Percentiles rank a stretch among this genome's conserved stretches.
These are phyloP conservation scores for Lepas anatifera DNA, from an alignment of 2,888 invertebrate species.

Conservation along the genomic window DNA sequence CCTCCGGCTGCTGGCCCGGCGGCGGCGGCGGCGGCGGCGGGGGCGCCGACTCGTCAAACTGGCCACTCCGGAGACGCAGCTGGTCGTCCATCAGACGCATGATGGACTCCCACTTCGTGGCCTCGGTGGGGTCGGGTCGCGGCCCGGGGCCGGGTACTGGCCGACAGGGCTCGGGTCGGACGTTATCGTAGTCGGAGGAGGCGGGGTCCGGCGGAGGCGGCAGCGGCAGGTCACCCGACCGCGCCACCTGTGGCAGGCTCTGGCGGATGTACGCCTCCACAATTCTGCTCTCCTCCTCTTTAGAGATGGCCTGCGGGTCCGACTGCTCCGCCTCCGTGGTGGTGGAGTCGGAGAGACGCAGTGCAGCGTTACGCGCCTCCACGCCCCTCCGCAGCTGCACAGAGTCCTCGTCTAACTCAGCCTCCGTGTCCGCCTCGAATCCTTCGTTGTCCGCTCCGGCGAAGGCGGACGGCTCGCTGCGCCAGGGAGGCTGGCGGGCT, in stretches of 20 bases:
- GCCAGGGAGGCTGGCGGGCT: background rate
- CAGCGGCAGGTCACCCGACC: conserved; percentile 30
- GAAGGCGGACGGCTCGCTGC: conserved; percentile 69
- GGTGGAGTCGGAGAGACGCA: too few relatives aligned
- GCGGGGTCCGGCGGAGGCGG: conserved; percentile 12
- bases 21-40: too few relatives aligned
- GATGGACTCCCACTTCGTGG: conserved; percentile 26
- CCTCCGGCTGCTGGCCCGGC: too few relatives aligned
- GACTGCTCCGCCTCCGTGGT: conserved; percentile 29
- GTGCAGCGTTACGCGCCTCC: too few relatives aligned
- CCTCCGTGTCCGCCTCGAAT: conserved; percentile 32
- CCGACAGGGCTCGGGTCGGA: too few relatives aligned
- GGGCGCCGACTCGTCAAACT: too few relatives aligned
- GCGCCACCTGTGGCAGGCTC: conserved; percentile 37
- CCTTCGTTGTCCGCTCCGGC: conserved; percentile 59
- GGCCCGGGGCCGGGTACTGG: background rate
- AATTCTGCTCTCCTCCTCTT: conserved; percentile 29
- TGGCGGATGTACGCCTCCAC: conserved; percentile 36
- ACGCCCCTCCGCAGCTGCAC: conserved; percentile 35
- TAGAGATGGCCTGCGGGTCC: conserved; percentile 35
- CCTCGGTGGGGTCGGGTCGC: conserved; percentile 12
- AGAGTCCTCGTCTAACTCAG: conserved; percentile 37
- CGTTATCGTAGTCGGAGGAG: too few relatives aligned
- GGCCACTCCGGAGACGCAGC: conserved; percentile 4
- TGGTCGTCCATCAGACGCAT: conserved; percentile 27